Percentiles rank a stretch among this genome's conserved stretches.
Evolutionary conservation across 2,797 vertebrate genomes (phyloP).

Genomic region (Nyctibius grandis): DNA sequence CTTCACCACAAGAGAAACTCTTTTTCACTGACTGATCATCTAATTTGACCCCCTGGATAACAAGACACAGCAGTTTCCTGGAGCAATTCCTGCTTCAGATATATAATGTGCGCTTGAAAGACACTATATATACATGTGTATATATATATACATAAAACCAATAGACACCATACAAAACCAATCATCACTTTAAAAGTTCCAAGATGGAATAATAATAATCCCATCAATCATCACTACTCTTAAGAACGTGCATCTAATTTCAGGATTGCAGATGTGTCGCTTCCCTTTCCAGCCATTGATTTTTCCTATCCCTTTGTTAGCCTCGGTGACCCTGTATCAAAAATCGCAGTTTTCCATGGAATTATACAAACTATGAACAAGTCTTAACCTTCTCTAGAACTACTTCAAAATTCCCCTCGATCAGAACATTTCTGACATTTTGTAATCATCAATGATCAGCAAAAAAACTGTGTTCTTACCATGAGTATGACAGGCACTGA

Average conservation of each 20-base stretch:
- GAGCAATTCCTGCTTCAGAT: neutral
- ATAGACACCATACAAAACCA: neutral
- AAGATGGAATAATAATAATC: neutral
- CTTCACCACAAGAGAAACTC: neutral
- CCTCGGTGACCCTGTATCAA: neutral
- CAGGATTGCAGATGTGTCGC: neutral
- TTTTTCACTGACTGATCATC: neutral
- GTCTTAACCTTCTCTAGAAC: neutral
- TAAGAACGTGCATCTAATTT: neutral
- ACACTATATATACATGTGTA: neutral
- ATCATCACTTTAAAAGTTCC: neutral
- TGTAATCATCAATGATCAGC: neutral
- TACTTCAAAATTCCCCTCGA: neutral
- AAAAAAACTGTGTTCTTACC: neutral
- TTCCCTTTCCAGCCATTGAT: neutral
- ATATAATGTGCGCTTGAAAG: neutral
- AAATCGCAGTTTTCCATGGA: neutral
- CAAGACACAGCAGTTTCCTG: neutral
- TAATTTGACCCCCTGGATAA: neutral
- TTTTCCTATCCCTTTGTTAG: neutral
- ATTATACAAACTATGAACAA: neutral
- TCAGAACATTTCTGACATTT: neutral
- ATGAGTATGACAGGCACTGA: neutral
- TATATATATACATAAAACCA: neutral
- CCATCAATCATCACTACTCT: neutral